Evolutionary conservation across 2,888 invertebrate species (phyloP).

Genomic region (Rhingia campestris): DNA sequence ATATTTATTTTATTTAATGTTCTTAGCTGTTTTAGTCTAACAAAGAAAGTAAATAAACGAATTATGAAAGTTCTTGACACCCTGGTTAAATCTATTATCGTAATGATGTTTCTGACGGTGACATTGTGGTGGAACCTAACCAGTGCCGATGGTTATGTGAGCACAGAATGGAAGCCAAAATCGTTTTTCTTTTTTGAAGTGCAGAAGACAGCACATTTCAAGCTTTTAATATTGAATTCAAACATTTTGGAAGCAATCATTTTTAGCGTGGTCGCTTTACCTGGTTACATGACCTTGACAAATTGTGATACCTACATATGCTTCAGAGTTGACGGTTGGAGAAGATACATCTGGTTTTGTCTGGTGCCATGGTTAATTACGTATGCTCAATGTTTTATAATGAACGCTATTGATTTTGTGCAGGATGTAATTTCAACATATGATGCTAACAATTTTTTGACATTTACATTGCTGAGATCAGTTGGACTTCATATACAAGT

Average conservation of each 20-base stretch:
- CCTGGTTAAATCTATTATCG: too few relatives aligned
- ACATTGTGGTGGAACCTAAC: constrained; percentile 75
- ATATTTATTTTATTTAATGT: too few relatives aligned
- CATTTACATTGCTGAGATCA: constrained; percentile 65
- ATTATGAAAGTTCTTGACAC: too few relatives aligned
- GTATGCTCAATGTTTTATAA: constrained; percentile 75
- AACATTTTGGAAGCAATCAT: constrained; percentile 72
- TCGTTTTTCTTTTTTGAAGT: constrained; percentile 74
- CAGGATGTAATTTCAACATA: constrained; percentile 64
- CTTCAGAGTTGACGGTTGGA: constrained; percentile 61
- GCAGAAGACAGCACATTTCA: constrained; percentile 44
- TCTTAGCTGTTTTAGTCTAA: too few relatives aligned
- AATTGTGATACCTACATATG: constrained; percentile 37
- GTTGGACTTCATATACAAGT: constrained; percentile 70
- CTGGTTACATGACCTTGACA: constrained; percentile 74
- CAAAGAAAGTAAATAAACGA: too few relatives aligned
- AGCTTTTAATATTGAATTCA: constrained; percentile 8
- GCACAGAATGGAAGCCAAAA: constrained; percentile 72
- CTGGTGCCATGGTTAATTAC: constrained; percentile 77
- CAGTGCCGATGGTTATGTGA: constrained; percentile 67
- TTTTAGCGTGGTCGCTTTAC: constrained; percentile 75
- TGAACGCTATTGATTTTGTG: constrained; percentile 73
- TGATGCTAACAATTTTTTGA: constrained; percentile 71
- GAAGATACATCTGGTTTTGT: constrained; percentile 76
- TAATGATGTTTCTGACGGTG: constrained; percentile 71